Percentiles rank a stretch among this genome's conserved stretches.
Evolutionary conservation across 1,140 invertebrate species (phyloP).

Genomic region (Acromyrmex charruanus): DNA sequence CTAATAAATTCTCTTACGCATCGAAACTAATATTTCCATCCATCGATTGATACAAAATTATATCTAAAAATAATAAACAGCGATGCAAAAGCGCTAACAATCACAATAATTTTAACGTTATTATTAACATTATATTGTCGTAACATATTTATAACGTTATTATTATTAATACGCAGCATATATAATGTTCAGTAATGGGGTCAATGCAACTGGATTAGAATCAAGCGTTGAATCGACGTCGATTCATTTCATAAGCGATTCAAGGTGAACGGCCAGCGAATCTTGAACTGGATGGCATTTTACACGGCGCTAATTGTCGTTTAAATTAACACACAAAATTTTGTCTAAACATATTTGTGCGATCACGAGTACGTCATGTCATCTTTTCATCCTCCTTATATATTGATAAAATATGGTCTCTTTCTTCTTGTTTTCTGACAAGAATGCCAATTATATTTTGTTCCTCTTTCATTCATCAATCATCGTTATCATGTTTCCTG

Average conservation of each 20-base stretch:
- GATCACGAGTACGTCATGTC: not conserved
- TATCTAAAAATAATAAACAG: not conserved
- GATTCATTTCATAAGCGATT: constrained; percentile 14
- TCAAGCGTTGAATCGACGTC: constrained; percentile 7
- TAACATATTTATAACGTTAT: constrained; percentile 15
- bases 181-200: not conserved
- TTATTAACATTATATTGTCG: constrained; percentile 27
- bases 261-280: constrained; percentile 1
- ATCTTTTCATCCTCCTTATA: not conserved
- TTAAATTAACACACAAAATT: constrained; percentile 14
- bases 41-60: not conserved
- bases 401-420: not conserved
- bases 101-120: constrained; percentile 27
- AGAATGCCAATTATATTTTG: not conserved
- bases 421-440: not conserved
- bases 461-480: not conserved
- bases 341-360: not conserved
- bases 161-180: constrained; percentile 12
- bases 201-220: not conserved
- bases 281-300: not conserved
- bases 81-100: not conserved
- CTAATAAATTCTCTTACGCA: constrained; percentile 48
- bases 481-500: not conserved
- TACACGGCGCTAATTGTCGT: not conserved
- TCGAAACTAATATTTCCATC: constrained; percentile 9